These are phyloP conservation scores for Vireo griseus DNA, from an alignment of 2,797 vertebrate genomes.

Conservation along the genomic window DNA sequence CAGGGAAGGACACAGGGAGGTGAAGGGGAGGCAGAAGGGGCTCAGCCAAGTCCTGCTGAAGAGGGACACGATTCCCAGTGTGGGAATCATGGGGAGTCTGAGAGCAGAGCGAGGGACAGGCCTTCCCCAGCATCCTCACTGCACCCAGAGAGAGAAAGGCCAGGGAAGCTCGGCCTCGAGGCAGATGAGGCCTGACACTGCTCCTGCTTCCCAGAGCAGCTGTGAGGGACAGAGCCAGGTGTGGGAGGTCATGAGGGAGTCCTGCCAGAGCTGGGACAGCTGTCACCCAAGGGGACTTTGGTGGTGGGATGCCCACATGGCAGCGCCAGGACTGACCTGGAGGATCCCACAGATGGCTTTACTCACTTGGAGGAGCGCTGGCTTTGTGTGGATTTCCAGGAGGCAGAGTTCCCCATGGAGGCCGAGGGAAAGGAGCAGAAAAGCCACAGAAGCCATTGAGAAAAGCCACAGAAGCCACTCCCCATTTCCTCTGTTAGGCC, in stretches of 20 bases:
- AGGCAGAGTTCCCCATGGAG: background rate
- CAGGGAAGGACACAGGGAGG: background rate
- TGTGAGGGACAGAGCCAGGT: background rate
- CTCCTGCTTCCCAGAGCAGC: background rate
- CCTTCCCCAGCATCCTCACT: background rate
- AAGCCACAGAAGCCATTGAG: background rate
- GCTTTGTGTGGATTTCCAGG: background rate
- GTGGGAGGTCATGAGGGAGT: accelerated
- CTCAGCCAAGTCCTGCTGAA: background rate
- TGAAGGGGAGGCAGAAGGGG: background rate
- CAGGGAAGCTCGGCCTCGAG: background rate
- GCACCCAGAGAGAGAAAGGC: background rate
- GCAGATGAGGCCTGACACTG: background rate
- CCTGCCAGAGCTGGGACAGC: background rate
- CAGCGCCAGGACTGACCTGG: background rate
- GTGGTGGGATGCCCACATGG: background rate
- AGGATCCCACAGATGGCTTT: background rate
- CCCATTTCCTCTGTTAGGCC: background rate
- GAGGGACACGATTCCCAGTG: accelerated
- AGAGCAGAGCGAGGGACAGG: background rate
- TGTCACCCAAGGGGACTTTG: background rate
- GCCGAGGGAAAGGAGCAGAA: background rate
- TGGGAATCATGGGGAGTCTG: background rate
- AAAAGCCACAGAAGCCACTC: background rate
- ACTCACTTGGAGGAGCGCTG: background rate